phyloP scores from a whole-genome alignment of 2,113 vertebrate genomes.

The Zapus hudsonius region DNA sequence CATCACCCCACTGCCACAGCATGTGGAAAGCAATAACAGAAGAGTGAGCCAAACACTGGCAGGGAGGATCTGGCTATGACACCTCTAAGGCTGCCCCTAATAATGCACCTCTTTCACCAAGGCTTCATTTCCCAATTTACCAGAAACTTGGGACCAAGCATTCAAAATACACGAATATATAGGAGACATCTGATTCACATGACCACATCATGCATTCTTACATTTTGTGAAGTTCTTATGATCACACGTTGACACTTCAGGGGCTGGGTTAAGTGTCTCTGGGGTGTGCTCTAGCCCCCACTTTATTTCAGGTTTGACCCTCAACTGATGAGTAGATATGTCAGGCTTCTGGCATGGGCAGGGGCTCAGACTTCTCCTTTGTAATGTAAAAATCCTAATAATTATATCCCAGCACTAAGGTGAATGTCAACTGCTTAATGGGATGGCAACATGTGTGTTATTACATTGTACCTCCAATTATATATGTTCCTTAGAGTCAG shows the following conservation, averaged over 20 bases:
- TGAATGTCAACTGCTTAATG: background rate
- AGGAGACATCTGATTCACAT: no score
- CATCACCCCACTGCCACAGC: no score
- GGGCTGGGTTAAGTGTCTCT: background rate
- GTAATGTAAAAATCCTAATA: background rate
- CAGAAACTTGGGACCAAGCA: no score
- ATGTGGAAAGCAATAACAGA: no score
- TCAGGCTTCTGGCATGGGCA: background rate
- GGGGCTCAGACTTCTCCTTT: background rate
- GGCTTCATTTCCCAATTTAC: no score
- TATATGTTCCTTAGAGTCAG: constrained; percentile 29
- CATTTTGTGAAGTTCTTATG: background rate
- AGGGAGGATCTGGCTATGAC: no score
- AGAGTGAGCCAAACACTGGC: no score
- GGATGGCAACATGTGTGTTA: background rate
- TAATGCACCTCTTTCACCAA: no score
- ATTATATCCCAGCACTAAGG: background rate
- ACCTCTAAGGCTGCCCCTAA: no score
- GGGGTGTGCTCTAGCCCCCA: background rate
- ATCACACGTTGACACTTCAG: background rate
- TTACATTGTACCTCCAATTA: background rate
- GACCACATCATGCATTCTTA: background rate
- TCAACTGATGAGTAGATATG: background rate
- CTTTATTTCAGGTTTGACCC: background rate
- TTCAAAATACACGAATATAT: no score